phyloP scores from a whole-genome alignment of 2,113 vertebrate species.

The Ptilonorhynchus violaceus region DNA sequence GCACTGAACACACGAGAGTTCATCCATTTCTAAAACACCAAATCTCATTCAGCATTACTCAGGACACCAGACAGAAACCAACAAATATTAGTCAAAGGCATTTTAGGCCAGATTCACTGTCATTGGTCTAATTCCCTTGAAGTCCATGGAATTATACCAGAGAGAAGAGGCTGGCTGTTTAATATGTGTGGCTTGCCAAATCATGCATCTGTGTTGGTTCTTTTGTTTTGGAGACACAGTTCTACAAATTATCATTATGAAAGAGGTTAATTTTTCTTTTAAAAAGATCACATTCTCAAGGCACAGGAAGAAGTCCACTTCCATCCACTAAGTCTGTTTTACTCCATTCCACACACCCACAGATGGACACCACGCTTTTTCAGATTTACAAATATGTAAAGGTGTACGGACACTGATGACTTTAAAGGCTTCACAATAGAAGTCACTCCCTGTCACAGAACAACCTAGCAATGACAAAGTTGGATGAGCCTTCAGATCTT shows the following conservation, averaged over 20 bases:
- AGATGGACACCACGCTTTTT: background rate
- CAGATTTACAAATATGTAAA: background rate
- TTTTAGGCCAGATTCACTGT: background rate
- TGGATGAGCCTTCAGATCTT: background rate
- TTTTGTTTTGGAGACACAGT: constrained; percentile 47
- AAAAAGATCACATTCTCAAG: background rate
- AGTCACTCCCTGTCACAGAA: background rate
- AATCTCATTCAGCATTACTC: background rate
- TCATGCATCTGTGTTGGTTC: constrained; percentile 42
- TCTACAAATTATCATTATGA: background rate
- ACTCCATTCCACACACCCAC: background rate
- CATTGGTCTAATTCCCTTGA: background rate
- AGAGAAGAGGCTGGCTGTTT: background rate
- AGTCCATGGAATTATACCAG: background rate
- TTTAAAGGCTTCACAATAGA: background rate
- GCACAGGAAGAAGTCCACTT: background rate
- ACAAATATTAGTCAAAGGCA: background rate
- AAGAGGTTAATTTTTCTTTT: background rate
- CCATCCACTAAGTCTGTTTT: background rate
- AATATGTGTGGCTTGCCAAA: constrained; percentile 3
- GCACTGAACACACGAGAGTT: background rate
- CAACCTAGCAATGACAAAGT: background rate
- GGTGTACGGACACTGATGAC: background rate
- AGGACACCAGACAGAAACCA: background rate
- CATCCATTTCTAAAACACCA: background rate